Base-by-base conservation (phyloP, 2,797 vertebrate genomes). In the Eulemur mongoz region DNA sequence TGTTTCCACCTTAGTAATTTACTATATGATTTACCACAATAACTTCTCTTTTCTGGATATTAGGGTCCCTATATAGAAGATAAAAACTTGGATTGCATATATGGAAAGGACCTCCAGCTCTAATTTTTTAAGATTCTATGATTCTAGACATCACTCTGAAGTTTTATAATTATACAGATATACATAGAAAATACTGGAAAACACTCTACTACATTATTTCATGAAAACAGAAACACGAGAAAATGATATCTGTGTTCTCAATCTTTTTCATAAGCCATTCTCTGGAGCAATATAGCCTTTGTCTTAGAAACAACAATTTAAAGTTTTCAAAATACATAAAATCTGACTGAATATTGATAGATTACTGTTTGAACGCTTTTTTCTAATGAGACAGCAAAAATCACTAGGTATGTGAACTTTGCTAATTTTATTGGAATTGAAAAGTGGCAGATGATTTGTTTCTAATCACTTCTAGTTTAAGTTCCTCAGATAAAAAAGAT, bases 391-490 rank as follows among this genome's bases (percentile, higher is more conserved):
- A 85, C 22, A 94, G 54, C 59, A 94, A 93, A 82, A 92, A 63
- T 72, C 73, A 95, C 38, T 32, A 94, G 35, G 38, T 91, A 75
- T 82, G 57, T 70, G 80, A 97, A 87, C 61, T 86, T 95, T 40
- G 38, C 50, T 93, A 85, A 95, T 86, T 95, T 91, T 92, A 93
- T 52, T 54, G 48, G 75, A 81, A 65, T 87, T 89, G 69, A 85
- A 91, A 97, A 88, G 35, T 93, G 45, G 79, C 65, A 93, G 45
- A 73, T 92, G 63, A 95, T 83, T 95, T 14, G 0, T 30, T 30
- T 78, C 61, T 92, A 93, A 95, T 78, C 45, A 97, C 82, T 98
- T 70, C 79, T 78, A 97, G 81, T 82, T 35, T 2, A 82, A 89
- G 35, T 84, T 85, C 54, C 38, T 12, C 76, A 94, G 40, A 93